Conservation (phyloP, 1,140 invertebrate species). For the Papilio aristodemus region DNA sequence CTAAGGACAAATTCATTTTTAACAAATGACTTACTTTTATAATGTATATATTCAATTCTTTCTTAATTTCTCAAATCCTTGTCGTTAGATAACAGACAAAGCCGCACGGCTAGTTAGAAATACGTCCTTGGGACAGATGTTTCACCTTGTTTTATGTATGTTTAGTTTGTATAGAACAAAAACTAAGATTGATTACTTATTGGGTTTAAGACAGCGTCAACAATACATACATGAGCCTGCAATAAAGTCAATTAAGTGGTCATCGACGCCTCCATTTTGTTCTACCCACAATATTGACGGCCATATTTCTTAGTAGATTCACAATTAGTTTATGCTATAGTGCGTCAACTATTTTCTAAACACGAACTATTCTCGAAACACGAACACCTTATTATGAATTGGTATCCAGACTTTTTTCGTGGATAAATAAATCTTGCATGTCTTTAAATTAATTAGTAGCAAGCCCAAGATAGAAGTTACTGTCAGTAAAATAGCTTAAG, state of each 20-base stretch:
- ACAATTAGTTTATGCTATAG: neutral
- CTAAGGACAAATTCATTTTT: too few relatives aligned
- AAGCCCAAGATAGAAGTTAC: too few relatives aligned
- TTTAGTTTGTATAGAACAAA: neutral
- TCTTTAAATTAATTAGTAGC: neutral
- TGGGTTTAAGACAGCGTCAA: neutral
- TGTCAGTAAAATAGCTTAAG: too few relatives aligned
- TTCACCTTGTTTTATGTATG: neutral
- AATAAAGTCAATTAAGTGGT: neutral
- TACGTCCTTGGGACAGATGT: neutral
- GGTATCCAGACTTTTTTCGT: neutral
- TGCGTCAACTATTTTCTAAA: neutral
- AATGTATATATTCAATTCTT: too few relatives aligned
- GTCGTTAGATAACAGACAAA: too few relatives aligned
- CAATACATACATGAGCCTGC: neutral
- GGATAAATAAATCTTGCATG: neutral
- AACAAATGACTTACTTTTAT: too few relatives aligned
- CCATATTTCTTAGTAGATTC: neutral
- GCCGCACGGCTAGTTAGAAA: too few relatives aligned
- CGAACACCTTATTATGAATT: neutral
- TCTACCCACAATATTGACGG: neutral
- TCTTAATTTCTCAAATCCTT: too few relatives aligned
- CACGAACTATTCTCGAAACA: neutral
- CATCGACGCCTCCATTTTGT: neutral
- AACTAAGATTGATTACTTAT: conserved; percentile 26